Percentiles rank a stretch among this genome's conserved stretches.
These are phyloP conservation scores for Andrena flavipes DNA, from an alignment of 2,888 invertebrate genomes.

Conservation along the genomic window DNA sequence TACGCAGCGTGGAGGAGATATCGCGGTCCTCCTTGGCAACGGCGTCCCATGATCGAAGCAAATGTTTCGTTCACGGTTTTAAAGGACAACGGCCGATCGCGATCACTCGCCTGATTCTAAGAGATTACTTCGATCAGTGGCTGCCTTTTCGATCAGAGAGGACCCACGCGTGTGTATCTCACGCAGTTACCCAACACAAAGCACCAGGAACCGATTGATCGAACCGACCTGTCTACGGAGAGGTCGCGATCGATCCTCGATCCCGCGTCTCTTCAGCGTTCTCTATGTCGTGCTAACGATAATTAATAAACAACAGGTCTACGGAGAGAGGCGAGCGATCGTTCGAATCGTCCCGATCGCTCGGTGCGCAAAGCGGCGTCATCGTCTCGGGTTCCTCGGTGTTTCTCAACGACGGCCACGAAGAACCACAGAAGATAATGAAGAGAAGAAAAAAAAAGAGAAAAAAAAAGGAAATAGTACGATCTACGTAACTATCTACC, in stretches of 20 bases:
- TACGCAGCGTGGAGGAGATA: constrained; percentile 59
- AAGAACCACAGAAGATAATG: constrained; percentile 26
- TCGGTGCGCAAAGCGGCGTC: constrained; percentile 30
- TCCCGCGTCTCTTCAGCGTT: constrained; percentile 48
- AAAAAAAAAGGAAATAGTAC: constrained; percentile 11
- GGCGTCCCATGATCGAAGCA: constrained; percentile 33
- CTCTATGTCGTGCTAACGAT: constrained; percentile 53
- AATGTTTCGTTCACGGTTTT: background rate
- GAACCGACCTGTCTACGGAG: background rate
- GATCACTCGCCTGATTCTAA: background rate
- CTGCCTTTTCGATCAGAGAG: constrained; percentile 15
- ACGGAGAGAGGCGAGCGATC: constrained; percentile 53
- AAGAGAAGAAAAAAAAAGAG: background rate
- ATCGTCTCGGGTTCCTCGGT: constrained; percentile 42
- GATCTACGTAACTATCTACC: constrained; percentile 59
- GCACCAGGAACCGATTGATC: constrained; percentile 39
- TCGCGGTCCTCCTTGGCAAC: constrained; percentile 33
- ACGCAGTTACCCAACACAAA: constrained; percentile 39
- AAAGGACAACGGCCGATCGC: background rate
- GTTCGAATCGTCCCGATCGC: constrained; percentile 37
- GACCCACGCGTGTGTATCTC: constrained; percentile 47
- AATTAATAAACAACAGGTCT: constrained; percentile 47
- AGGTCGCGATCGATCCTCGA: constrained; percentile 38
- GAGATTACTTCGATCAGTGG: constrained; percentile 33
- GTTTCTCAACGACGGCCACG: constrained; percentile 46